Percentiles rank a stretch among this genome's conserved stretches.
These are phyloP conservation scores for Oligia fasciuncula DNA, from an alignment of 2,888 invertebrate genomes.

Conservation along the genomic window DNA sequence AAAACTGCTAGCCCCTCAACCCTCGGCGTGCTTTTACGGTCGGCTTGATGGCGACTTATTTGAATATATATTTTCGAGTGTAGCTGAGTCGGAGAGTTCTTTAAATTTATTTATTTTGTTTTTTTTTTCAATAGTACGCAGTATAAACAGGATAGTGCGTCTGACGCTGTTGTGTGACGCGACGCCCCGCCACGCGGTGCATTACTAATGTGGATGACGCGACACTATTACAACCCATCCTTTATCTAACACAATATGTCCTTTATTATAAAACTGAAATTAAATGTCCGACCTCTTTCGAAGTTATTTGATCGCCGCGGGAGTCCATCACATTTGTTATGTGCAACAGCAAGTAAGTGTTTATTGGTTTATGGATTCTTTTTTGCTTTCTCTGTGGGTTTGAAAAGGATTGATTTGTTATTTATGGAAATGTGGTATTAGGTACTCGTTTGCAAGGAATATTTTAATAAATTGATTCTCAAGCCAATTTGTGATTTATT, in stretches of 20 bases:
- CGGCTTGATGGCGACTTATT: conserved; percentile 88
- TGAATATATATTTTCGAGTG: conserved; percentile 88
- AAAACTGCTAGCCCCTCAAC: conserved; percentile 87
- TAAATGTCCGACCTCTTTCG: conserved; percentile 85
- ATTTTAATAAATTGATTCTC: conserved; percentile 61
- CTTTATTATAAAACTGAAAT: conserved; percentile 88
- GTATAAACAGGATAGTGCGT: conserved; percentile 68
- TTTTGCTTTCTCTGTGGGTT: conserved; percentile 75
- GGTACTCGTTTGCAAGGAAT: conserved; percentile 63
- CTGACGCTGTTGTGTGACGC: conserved; percentile 69
- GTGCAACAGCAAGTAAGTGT: conserved; percentile 80
- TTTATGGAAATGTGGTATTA: conserved; percentile 73
- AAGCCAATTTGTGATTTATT: conserved; percentile 53
- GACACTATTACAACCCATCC: conserved; percentile 88
- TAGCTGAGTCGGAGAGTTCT: conserved; percentile 76
- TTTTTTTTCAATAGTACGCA: conserved; percentile 72
- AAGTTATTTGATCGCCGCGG: conserved; percentile 86
- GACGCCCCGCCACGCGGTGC: conserved; percentile 85
- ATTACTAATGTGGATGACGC: conserved; percentile 87
- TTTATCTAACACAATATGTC: conserved; percentile 88
- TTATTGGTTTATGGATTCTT: conserved; percentile 83
- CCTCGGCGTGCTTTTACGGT: conserved; percentile 88
- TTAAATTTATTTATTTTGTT: conserved; percentile 84
- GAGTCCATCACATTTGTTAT: conserved; percentile 84
- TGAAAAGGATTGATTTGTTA: conserved; percentile 78